Evolutionary conservation across 2,113 vertebrate genomes (phyloP), one percentile per base, ranked within the genome.

Genomic region (Australoheros scitulus): DNA sequence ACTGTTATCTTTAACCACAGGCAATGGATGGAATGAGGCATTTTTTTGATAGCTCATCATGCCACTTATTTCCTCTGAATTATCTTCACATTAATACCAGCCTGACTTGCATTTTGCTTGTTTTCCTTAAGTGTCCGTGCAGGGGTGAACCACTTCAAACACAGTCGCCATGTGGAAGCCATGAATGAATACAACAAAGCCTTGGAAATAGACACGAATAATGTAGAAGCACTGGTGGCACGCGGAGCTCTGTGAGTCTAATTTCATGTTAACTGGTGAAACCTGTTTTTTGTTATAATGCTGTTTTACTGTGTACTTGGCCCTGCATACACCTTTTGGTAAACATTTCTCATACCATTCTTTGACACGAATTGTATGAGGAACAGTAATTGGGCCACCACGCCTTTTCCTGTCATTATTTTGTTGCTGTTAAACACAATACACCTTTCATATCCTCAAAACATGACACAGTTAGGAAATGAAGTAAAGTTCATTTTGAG

Each of bases 171-270:
- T 0, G 98, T 99, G 14, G 98, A 99, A 82, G 98, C 98, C 64
- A 99, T 99, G 98, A 99, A 98, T 50, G 98, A 99, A 84, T 99
- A 99, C 90, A 99, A 98, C 95, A 99, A 99, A 81, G 98, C 98
- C 57, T 84, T 99, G 91, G 98, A 99, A 91, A 99, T 99, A 5
- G 98, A 99, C 91, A 95, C 93, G 1, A 96, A 97, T 22, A 99
- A 99, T 0, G 97, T 99, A 34, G 98, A 99, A 93, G 98, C 98
- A 11, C 94, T 99, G 59, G 98, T 99, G 81, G 98, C 98, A n/a
- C 97, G 98, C 6, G 98, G 98, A 90, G 98, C 98, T 64, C 87
- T 99, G 98, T 99, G 96, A 93, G 94, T 93, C 2, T 10, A 20
- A 43, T 50, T 3, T 29, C 0, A 11, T 8, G 52, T 32, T 15